Evolutionary conservation across 1,140 invertebrate genomes (phyloP).

Genomic region (Anastatus disparis): DNA sequence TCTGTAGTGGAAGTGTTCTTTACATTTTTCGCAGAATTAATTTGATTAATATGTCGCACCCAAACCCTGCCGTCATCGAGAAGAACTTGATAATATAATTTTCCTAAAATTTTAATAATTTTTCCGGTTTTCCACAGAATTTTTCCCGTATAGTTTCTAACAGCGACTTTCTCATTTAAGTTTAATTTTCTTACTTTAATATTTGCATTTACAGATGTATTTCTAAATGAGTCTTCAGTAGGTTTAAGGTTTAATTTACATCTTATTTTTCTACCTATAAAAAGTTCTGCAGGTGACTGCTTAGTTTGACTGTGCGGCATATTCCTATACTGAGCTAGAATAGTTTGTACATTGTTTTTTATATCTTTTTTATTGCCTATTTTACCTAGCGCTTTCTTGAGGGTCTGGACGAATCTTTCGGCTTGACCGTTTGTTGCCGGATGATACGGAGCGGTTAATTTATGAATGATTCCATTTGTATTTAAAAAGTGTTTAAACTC

Average conservation of each 20-base stretch:
- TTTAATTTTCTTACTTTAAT: not conserved
- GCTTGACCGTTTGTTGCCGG: not conserved
- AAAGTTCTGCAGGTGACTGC: not conserved
- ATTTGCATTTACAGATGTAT: not conserved
- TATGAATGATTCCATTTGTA: not conserved
- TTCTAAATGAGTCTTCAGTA: not conserved
- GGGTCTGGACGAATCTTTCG: not conserved
- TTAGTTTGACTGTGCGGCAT: constrained; percentile 30
- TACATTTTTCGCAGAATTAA: too few relatives aligned
- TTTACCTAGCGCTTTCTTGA: not conserved
- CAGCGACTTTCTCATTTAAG: too few relatives aligned
- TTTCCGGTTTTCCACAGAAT: too few relatives aligned
- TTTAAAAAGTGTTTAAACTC: too few relatives aligned
- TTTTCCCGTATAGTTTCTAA: not conserved
- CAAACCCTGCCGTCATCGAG: not conserved
- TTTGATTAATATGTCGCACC: not conserved
- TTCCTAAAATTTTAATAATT: too few relatives aligned
- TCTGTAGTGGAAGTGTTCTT: too few relatives aligned
- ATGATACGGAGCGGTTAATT: too few relatives aligned
- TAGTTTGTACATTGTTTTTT: not conserved
- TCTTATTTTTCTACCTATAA: too few relatives aligned
- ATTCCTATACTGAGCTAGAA: constrained; percentile 26
- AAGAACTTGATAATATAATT: too few relatives aligned
- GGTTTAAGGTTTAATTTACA: not conserved
- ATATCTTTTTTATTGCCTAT: not conserved